Conservation (phyloP, 2,113 vertebrate species). For the Scopus umbretta region DNA sequence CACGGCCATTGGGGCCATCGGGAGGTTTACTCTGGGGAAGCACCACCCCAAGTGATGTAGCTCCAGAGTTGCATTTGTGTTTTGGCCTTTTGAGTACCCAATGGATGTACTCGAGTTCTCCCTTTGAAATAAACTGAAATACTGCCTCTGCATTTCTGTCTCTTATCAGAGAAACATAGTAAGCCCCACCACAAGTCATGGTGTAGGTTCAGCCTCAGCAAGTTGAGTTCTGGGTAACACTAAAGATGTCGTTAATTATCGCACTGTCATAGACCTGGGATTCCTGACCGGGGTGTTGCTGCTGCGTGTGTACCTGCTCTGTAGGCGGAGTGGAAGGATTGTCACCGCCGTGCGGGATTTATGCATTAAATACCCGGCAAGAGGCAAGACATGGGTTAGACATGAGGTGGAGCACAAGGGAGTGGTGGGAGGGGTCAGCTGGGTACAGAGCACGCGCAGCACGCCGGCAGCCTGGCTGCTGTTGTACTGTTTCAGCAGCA, state of each 20-base stretch:
- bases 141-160: background rate
- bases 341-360: background rate
- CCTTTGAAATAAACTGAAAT: background rate
- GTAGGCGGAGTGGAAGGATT: fast-evolving
- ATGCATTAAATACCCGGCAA: background rate
- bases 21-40: background rate
- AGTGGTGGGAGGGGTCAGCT: background rate
- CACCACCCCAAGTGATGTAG: background rate
- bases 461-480: background rate
- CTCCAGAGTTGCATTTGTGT: background rate
- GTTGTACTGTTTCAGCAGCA: background rate
- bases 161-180: background rate
- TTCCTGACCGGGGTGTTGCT: slow-evolving; percentile 9
- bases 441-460: background rate
- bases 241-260: background rate
- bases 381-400: background rate
- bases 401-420: background rate
- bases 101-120: background rate
- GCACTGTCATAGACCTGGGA: background rate
- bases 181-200: background rate
- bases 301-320: background rate
- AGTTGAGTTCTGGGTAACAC: background rate
- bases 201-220: background rate
- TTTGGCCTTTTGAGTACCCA: background rate
- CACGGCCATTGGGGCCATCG: fast-evolving